Percentiles rank a stretch among this genome's conserved stretches.
Conservation (phyloP, 1,140 invertebrate species). For the Saccostrea echinata region DNA sequence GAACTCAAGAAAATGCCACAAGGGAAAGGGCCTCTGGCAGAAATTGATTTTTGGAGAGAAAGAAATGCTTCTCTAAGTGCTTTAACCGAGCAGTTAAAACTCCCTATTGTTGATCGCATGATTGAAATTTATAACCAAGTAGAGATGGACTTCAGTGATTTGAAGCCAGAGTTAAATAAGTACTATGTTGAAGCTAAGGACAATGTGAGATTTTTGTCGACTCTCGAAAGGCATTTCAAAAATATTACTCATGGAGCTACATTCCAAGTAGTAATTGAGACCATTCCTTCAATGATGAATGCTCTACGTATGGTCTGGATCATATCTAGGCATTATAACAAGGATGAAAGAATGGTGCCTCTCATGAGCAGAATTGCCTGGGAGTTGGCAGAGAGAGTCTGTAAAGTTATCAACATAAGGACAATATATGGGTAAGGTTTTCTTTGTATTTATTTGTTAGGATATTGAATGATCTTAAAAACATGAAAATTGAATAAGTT, state of each 20-base stretch:
- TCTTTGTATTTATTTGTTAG: not conserved
- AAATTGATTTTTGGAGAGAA: conserved; percentile 91
- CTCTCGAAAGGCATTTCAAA: conserved; percentile 90
- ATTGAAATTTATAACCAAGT: conserved; percentile 82
- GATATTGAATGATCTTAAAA: not conserved
- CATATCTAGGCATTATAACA: conserved; percentile 81
- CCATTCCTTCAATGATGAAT: conserved; percentile 89
- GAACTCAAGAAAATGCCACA: conserved; percentile 80
- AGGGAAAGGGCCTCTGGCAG: conserved; percentile 88
- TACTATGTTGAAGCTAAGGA: conserved; percentile 89
- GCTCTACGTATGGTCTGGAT: conserved; percentile 84
- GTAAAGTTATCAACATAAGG: conserved; percentile 86
- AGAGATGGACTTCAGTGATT: conserved; percentile 80
- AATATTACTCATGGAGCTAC: conserved; percentile 86
- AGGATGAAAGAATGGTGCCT: conserved; percentile 88
- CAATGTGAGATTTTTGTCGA: conserved; percentile 90
- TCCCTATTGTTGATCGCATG: conserved; percentile 85
- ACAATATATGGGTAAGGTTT: conserved; percentile 85
- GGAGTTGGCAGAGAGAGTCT: conserved; percentile 88
- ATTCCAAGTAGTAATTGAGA: conserved; percentile 84
- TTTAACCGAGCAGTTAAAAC: conserved; percentile 90
- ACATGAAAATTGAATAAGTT: not conserved
- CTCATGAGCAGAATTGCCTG: conserved; percentile 90
- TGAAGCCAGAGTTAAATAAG: conserved; percentile 84
- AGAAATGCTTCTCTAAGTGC: conserved; percentile 87